phyloP scores from a whole-genome alignment of 2,797 vertebrate species.

The Mormyrops attenuatus region DNA sequence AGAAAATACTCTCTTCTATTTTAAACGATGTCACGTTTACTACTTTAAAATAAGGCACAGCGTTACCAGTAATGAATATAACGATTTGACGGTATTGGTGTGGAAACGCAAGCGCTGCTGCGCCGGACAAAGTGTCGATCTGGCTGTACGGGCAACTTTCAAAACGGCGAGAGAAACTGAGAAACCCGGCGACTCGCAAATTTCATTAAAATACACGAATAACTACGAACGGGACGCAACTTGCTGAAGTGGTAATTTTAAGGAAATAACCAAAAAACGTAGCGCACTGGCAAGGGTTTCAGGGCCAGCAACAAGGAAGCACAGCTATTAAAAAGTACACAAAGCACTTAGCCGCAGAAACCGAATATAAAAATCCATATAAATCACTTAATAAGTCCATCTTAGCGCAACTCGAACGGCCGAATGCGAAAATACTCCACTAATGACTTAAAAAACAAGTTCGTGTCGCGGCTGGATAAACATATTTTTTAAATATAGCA shows the following conservation, averaged over 20 bases:
- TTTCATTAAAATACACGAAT: neutral
- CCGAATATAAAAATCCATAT: constrained; percentile 16
- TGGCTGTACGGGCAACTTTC: neutral
- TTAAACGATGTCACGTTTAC: neutral
- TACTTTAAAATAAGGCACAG: neutral
- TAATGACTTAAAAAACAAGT: neutral
- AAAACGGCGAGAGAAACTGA: neutral
- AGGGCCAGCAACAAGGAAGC: neutral
- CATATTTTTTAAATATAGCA: constrained; percentile 13
- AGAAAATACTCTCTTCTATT: neutral
- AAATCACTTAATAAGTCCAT: neutral
- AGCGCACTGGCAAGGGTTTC: neutral
- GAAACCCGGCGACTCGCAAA: neutral
- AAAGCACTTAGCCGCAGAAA: constrained; percentile 21
- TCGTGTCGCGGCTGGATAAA: neutral
- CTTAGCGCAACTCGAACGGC: neutral
- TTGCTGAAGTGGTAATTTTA: neutral
- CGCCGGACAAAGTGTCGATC: neutral
- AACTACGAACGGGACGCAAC: neutral
- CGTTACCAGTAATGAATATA: neutral
- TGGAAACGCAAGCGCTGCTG: neutral
- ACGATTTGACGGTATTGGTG: neutral
- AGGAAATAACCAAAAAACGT: neutral
- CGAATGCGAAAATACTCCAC: neutral
- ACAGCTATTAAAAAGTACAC: neutral